Base-by-base conservation (phyloP, 1,140 invertebrate species). In the Drosophila persimilis region DNA sequence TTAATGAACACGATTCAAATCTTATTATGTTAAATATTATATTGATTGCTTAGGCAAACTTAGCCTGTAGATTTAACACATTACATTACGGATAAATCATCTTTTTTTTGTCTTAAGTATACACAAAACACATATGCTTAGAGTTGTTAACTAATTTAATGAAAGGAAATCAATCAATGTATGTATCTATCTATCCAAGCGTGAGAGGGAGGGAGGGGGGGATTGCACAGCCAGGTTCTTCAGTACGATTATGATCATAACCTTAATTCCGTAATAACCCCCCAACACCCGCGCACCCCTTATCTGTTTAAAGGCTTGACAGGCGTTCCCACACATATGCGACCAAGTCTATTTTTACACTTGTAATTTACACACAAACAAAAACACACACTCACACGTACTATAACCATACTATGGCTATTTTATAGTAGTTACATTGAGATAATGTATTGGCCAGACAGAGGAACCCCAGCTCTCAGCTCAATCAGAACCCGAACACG, bases 111-210 rank as follows among this genome's bases (percentile, higher is more conserved):
- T 63, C 55, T 52, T 66, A 56, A 52, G 52, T 79, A 61, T 56
- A 73, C 45, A 64, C 52, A 61, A 26, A 24, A 57, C 51, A 56
- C 47, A 53, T 70, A 63, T 70, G 54, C 57, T 76, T 81, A 81
- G 46, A 73, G 45, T 78, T 85, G 81, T 85, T 85, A 85, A 81
- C 77, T 85, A 86, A 85, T 85, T 86, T 85, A 84, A 80, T 20
- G 44, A 62, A 65, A 65, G 45, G 22, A 57, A 52, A 20, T 43
- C 52, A 45, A 58, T 55, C 64, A 22, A 65, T 54, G 22, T 15
- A 39, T 39, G 35, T 29, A 52, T 59, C 46, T 29, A 52, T 59
- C n/a, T 43, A 52, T 43, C 46, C 58, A 39, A 39, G 35, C 35
- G 35, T 11, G 11, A 11, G 35, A 11, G 11, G 1, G 35, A 4